Conservation (phyloP, 2,113 vertebrate genomes). For the Triplophysa siluroides region DNA sequence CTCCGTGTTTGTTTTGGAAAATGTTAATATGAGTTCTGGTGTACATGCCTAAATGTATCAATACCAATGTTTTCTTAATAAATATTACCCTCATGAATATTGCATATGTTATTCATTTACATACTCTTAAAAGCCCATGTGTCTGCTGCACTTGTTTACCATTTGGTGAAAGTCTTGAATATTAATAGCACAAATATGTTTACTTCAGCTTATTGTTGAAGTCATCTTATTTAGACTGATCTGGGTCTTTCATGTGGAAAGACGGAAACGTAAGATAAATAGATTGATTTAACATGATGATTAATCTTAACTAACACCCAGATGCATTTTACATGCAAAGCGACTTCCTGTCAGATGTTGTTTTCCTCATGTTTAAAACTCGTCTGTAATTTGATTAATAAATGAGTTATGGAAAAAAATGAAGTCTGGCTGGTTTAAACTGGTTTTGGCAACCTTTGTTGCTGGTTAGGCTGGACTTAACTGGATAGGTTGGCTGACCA, state of each 20-base stretch:
- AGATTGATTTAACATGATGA: not conserved
- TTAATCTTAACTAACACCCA: not conserved
- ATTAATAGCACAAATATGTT: slow-evolving; percentile 31
- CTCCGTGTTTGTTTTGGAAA: slow-evolving; percentile 8
- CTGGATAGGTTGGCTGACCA: no score
- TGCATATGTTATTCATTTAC: slow-evolving; percentile 20
- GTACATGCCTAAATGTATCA: not conserved
- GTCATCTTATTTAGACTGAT: not conserved
- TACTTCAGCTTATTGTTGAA: not conserved
- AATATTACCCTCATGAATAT: slow-evolving; percentile 30
- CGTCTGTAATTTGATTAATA: not conserved
- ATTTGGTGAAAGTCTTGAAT: not conserved
- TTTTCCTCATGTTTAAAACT: not conserved
- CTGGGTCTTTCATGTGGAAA: not conserved
- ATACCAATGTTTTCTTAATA: slow-evolving; percentile 27
- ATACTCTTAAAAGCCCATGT: slow-evolving; percentile 3
- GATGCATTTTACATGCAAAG: not conserved
- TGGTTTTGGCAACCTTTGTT: no score
- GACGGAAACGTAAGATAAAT: not conserved
- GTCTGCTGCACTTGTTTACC: slow-evolving; percentile 19
- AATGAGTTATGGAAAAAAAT: not conserved
- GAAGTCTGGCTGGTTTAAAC: not conserved
- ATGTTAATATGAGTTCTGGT: not conserved
- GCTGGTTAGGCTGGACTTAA: no score
- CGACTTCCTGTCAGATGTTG: not conserved